Evolutionary conservation across 2,113 vertebrate species (phyloP).

Genomic region (Carlito syrichta): DNA sequence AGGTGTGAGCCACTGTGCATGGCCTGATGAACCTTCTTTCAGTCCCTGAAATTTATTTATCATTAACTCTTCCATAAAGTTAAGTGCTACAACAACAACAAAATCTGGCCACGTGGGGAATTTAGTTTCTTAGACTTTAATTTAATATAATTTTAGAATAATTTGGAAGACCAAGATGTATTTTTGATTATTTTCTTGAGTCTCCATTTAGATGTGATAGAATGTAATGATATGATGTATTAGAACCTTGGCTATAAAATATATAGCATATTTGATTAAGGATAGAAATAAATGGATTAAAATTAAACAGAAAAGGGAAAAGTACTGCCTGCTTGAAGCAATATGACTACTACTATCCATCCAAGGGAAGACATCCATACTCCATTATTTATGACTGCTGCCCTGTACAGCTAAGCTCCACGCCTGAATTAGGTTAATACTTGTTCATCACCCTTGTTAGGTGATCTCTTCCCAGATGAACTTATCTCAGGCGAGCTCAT

Average conservation of each 20-base stretch:
- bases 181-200: neutral
- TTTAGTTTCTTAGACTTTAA: neutral
- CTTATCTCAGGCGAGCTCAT: constrained; percentile 29
- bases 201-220: neutral
- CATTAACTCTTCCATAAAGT: neutral
- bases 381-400: constrained; percentile 45
- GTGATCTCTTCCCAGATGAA: constrained; percentile 42
- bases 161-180: neutral
- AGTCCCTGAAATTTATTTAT: neutral
- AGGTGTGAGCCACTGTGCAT: too few species aligned
- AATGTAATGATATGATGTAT: neutral
- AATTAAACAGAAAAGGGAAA: neutral
- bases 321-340: neutral
- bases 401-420: neutral
- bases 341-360: neutral
- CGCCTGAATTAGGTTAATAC: constrained; percentile 39
- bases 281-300: neutral
- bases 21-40: too few species aligned
- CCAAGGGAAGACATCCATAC: neutral
- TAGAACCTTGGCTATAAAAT: neutral
- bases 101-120: neutral
- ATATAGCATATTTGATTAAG: neutral
- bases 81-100: neutral
- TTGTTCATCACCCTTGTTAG: constrained; percentile 32
- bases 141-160: neutral